phyloP scores from a whole-genome alignment of 1,140 invertebrate species.

The Hestina assimilis region DNA sequence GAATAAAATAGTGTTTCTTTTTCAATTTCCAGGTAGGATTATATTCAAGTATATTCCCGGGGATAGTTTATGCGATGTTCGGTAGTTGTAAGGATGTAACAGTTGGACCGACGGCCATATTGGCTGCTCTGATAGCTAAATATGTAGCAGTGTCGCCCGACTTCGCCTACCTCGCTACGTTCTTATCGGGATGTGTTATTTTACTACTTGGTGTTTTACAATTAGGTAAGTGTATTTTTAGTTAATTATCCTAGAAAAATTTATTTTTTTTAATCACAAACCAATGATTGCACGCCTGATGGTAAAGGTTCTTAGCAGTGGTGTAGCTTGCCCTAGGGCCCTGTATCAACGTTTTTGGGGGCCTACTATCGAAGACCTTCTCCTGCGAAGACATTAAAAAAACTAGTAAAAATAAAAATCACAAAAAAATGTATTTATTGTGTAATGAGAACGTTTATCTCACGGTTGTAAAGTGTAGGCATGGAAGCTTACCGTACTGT shows the following conservation, averaged over 20 bases:
- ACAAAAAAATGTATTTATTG: no score
- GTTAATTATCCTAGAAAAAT: not conserved
- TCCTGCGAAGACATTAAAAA: no score
- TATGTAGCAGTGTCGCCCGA: conserved; percentile 83
- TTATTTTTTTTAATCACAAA: no score
- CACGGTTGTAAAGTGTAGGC: no score
- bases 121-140: conserved; percentile 86
- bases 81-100: conserved; percentile 94
- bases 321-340: no score
- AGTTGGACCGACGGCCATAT: conserved; percentile 89
- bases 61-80: conserved; percentile 90
- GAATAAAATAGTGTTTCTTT: not conserved
- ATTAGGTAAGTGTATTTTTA: conserved; percentile 82
- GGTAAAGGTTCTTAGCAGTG: no score
- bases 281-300: no score
- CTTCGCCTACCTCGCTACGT: conserved; percentile 88
- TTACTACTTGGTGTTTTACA: conserved; percentile 89
- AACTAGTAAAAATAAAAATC: no score
- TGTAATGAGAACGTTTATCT: no score
- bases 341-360: no score
- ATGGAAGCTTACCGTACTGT: no score
- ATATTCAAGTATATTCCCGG: conserved; percentile 93
- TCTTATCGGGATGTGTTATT: conserved; percentile 88
- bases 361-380: no score
- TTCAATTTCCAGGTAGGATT: conserved; percentile 83